Evolutionary conservation across 2,888 invertebrate species (phyloP), one percentile per base, ranked within the genome.

Genomic region (Steinernema hermaphroditum): DNA sequence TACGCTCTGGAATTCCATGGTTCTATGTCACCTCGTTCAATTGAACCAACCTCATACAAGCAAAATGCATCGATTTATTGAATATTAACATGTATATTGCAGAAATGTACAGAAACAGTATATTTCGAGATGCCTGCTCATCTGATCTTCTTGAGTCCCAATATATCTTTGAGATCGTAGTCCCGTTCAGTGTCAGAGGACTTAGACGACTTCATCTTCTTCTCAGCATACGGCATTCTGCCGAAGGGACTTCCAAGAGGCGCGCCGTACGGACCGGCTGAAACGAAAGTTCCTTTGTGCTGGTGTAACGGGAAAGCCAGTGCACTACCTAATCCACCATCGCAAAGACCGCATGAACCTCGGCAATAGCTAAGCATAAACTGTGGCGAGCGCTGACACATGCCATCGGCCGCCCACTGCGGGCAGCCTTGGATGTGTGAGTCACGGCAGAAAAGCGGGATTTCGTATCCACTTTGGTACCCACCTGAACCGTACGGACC

Each of bases 341-440:
- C 69, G 24, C 75, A 75, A 24, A 75, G 24, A 22, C 73, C 73
- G 34, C 75, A 75, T 41, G 73, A 74, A 27, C 70, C 73, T 43
- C 72, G 68, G 44, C 75, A 75, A 62, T 75, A 75, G 71, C 68
- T 73, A 34, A 70, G 46, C 75, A 75, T 75, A 43, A 44, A 75
- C 16, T 75, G 73, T 27, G 75, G 75, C 24, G 69, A 41, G 22
- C 68, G 68, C 43, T 75, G 74, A 68, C 75, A 75, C 32, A 70
- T 27, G 49, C 72, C 73, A n/a, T 68, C 34, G 12, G 22, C 41
- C 14, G 73, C 75, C 75, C 75, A 75, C 34, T 75, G 44, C 44
- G 37, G 73, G 22, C 75, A 75, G n/a, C 75, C 75, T 43, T 70
- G 70, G 69, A 75, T 50, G 71, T 75, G 75, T 32, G 75, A 75